Percentiles rank a stretch among this genome's conserved stretches.
Conservation (phyloP, 2,113 vertebrate genomes). For the Hemicordylus capensis region DNA sequence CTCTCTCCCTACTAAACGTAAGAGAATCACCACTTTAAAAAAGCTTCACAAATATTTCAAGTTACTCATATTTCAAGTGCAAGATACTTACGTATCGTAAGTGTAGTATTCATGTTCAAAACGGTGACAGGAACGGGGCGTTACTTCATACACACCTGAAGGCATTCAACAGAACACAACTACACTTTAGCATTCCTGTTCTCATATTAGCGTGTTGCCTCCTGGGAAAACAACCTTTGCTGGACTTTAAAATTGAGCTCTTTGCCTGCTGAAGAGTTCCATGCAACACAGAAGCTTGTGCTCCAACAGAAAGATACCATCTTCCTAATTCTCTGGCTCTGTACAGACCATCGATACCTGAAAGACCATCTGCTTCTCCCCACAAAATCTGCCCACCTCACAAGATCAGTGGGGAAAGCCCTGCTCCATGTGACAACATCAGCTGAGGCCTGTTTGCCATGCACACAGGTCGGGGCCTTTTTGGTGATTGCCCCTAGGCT, state of each 20-base stretch:
- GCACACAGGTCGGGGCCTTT: too few relatives aligned
- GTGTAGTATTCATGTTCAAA: constrained; percentile 97
- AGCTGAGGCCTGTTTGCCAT: too few relatives aligned
- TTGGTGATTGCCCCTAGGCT: too few relatives aligned
- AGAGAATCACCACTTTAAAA: too few relatives aligned
- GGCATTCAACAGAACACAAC: constrained; percentile 22
- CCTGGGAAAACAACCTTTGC: not conserved
- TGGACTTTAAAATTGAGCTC: not conserved
- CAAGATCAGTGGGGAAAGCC: too few relatives aligned
- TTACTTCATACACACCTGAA: constrained; percentile 96
- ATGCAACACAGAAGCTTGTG: not conserved
- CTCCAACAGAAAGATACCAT: not conserved
- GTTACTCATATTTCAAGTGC: too few relatives aligned
- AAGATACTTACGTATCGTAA: constrained; percentile 91
- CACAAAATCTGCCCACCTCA: too few relatives aligned
- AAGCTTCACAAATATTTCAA: not conserved
- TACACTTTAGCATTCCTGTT: not conserved
- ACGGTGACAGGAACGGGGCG: constrained; percentile 96
- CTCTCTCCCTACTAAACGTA: too few relatives aligned
- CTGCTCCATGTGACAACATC: too few relatives aligned
- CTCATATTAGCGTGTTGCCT: not conserved
- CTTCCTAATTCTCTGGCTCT: not conserved
- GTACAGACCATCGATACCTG: rapidly evolving
- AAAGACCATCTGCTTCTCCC: too few relatives aligned
- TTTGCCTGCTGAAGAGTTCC: not conserved